phyloP scores from a whole-genome alignment of 1,140 invertebrate genomes.

The Caenorhabditis tropicalis region DNA sequence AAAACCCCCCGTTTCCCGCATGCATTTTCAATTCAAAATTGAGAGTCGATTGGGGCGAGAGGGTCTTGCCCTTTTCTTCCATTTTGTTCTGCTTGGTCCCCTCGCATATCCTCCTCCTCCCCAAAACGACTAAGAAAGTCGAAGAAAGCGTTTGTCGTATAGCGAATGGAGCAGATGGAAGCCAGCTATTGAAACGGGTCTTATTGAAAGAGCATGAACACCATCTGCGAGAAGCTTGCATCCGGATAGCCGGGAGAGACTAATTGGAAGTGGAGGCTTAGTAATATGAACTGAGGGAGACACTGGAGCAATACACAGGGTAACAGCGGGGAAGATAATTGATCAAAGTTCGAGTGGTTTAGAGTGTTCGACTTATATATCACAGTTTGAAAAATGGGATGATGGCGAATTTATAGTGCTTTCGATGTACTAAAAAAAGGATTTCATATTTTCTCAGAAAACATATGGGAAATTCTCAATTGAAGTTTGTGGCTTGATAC shows the following conservation, averaged over 20 bases:
- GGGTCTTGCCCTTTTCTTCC: background rate
- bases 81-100: background rate
- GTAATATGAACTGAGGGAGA: background rate
- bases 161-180: slow-evolving; percentile 23
- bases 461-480: too few species aligned
- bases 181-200: background rate
- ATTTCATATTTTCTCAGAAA: too few species aligned
- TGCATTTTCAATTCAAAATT: slow-evolving; percentile 36
- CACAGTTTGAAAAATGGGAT: background rate
- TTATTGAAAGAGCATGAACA: background rate
- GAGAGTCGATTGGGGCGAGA: slow-evolving; percentile 22
- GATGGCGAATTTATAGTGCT: too few species aligned
- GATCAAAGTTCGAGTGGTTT: slow-evolving; percentile 23
- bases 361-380: background rate
- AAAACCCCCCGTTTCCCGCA: background rate
- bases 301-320: background rate
- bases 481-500: too few species aligned
- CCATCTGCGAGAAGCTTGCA: background rate
- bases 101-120: too few species aligned
- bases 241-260: background rate
- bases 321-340: background rate
- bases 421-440: too few species aligned
- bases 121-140: background rate
- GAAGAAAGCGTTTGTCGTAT: background rate
- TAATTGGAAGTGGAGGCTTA: slow-evolving; percentile 25